Conservation (phyloP, 2,113 vertebrate genomes). For the Hydrochoerus hydrochaeris region DNA sequence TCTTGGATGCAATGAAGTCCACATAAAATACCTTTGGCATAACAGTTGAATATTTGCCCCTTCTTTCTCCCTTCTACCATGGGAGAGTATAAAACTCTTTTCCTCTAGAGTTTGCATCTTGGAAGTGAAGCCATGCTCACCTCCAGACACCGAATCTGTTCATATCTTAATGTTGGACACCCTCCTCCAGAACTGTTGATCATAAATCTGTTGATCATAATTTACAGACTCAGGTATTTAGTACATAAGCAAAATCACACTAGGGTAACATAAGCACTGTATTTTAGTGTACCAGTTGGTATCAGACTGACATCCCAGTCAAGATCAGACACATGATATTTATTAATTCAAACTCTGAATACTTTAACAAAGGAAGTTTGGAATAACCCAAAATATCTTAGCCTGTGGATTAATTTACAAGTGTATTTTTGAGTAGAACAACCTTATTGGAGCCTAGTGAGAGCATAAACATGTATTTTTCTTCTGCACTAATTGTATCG, state of each 20-base stretch:
- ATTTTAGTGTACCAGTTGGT: neutral
- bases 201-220: neutral
- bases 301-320: neutral
- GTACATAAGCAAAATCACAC: neutral
- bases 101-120: neutral
- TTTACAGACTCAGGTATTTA: neutral
- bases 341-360: neutral
- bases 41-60: neutral
- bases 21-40: neutral
- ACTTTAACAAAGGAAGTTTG: neutral
- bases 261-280: neutral
- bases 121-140: neutral
- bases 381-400: neutral
- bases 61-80: neutral
- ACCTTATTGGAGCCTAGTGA: fast-evolving
- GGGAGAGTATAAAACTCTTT: neutral
- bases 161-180: neutral
- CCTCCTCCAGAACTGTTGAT: neutral
- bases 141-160: neutral
- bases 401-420: neutral
- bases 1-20: neutral
- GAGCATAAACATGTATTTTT: neutral
- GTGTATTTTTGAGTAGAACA: neutral
- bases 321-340: neutral
- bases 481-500: neutral